These are phyloP conservation scores for Ctenicera cuprea DNA, from an alignment of 2,888 invertebrate species.

Conservation along the genomic window DNA sequence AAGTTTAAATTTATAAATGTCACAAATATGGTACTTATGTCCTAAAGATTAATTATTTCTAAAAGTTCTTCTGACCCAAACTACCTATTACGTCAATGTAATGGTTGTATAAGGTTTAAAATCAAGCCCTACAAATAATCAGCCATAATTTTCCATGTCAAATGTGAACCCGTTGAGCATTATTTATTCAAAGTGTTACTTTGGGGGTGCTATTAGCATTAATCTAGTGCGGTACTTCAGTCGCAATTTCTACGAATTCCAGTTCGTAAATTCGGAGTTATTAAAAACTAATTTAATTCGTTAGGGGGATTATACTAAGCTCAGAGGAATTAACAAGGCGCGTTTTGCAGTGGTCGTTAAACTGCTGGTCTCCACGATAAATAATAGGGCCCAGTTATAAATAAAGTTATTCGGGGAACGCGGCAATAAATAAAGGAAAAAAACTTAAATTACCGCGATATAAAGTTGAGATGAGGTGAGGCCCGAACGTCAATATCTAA, in stretches of 20 bases:
- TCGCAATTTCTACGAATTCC: background rate
- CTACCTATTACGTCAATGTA: no score
- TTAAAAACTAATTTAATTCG: slow-evolving; percentile 33
- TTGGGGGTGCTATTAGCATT: background rate
- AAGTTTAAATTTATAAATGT: no score
- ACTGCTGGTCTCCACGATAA: background rate
- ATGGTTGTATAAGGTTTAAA: no score
- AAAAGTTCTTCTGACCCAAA: no score
- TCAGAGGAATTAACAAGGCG: background rate
- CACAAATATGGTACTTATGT: no score
- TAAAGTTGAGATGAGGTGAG: slow-evolving; percentile 43
- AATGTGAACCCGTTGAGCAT: background rate
- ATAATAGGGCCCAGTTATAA: slow-evolving; percentile 15
- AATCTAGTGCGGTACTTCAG: slow-evolving; percentile 2
- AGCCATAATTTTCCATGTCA: background rate
- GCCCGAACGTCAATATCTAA: slow-evolving; percentile 42
- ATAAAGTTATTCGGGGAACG: slow-evolving; percentile 28
- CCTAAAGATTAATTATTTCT: no score
- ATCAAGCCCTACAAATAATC: background rate
- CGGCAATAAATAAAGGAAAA: slow-evolving; percentile 31
- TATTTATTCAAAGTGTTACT: slow-evolving; percentile 13
- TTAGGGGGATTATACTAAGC: slow-evolving; percentile 4
- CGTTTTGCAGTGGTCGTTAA: background rate
- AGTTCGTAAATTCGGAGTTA: slow-evolving; percentile 23
- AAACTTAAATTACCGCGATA: slow-evolving; percentile 32